phyloP scores from a whole-genome alignment of 2,888 invertebrate genomes.

The Philereme transversata region DNA sequence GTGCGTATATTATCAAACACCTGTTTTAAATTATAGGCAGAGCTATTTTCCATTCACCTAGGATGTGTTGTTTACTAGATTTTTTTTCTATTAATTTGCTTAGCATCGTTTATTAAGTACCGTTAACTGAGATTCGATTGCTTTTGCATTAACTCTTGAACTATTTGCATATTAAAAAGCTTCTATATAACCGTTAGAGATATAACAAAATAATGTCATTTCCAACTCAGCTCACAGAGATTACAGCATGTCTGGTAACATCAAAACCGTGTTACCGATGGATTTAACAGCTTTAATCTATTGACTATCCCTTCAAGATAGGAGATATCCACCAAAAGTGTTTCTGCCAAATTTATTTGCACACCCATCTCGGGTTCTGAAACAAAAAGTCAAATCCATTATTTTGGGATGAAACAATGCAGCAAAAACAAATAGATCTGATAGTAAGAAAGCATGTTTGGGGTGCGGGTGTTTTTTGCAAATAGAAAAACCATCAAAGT shows the following conservation, averaged over 20 bases:
- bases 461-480: conserved; percentile 62
- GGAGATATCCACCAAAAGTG: conserved; percentile 55
- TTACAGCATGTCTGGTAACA: conserved; percentile 45
- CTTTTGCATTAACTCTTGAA: too few species aligned
- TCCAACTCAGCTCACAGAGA: too few species aligned
- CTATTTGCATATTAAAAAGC: too few species aligned
- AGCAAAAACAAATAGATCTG: conserved; percentile 76
- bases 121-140: too few species aligned
- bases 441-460: conserved; percentile 73
- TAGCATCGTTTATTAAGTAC: too few species aligned
- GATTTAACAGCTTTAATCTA: conserved; percentile 71
- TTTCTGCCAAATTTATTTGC: conserved; percentile 75
- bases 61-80: too few species aligned
- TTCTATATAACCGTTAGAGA: too few species aligned
- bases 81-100: too few species aligned
- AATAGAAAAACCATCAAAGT: conserved; percentile 28
- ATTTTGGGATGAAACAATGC: conserved; percentile 66
- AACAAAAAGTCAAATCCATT: conserved; percentile 74
- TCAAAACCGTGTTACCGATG: conserved; percentile 52
- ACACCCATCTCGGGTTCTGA: conserved; percentile 62
- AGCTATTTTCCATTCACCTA: too few species aligned
- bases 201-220: too few species aligned
- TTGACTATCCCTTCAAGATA: conserved; percentile 61
- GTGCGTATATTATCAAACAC: too few species aligned
- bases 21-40: too few species aligned